Base-by-base conservation (phyloP, 2,888 invertebrate species). In the Tetragonula carbonaria region DNA sequence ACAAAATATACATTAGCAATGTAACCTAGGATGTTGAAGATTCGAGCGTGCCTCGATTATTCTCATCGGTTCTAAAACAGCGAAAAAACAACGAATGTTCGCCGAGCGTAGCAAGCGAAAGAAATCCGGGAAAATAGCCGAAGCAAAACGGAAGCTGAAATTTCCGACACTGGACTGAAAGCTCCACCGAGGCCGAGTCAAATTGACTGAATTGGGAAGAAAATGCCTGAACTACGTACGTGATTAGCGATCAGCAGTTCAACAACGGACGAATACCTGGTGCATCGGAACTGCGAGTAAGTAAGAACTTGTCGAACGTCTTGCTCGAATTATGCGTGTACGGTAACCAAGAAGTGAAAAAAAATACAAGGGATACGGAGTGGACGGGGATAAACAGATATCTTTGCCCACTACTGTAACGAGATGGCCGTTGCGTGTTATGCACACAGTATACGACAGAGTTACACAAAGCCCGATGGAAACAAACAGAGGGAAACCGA, bases 401-500 rank as follows among this genome's bases (percentile, higher is more conserved):
- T 57, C 68, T 82, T 71, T 73, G 59, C 68, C 68, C 74, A 76
- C 77, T 74, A 80, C 80, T 33, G 66, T 70, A 74, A 82, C 57
- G 80, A 85, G 77, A 75, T 85, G 86, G 78, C 85, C 76, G 85
- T 86, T 65, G 73, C 65, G 80, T 71, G 72, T 80, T 74, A 23
- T 80, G 57, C 75, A 76, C 75, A 73, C 71, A 81, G 72, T 63
- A 67, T 33, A 77, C 71, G 75, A 71, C 67, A 72, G 78, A 84
- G 59, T 74, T 84, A 66, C 76, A 59, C 78, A 78, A 77, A 84
- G 62, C 73, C 62, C 76, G 81, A 88, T 78, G 78, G 80, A 88
- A 88, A 88, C 78, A 85, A 88, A 88, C 86, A 85, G 86, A 81
- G 85, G 75, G 82, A 89, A 90, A 90, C 90, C 89, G 90, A 88